Evolutionary conservation across 2,113 vertebrate species (phyloP).

Genomic region (Lipophrys pholis): DNA sequence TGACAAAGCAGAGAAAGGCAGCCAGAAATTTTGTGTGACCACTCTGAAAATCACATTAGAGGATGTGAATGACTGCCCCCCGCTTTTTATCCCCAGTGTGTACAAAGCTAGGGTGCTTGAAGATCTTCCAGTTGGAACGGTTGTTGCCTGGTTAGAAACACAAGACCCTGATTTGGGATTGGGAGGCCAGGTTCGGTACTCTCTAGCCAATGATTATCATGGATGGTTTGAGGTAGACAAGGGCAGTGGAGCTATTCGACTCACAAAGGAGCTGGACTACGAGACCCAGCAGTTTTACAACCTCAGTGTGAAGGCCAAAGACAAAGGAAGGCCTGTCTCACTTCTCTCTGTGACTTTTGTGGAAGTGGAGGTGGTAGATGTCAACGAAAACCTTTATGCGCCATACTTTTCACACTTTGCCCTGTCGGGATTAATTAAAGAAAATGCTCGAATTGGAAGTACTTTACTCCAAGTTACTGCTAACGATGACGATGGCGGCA

Average conservation of each 20-base stretch:
- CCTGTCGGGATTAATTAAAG: slow-evolving; percentile 89
- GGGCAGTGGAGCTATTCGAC: slow-evolving; percentile 90
- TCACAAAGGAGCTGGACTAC: slow-evolving; percentile 93
- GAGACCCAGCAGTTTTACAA: slow-evolving; percentile 98
- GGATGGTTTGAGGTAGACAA: slow-evolving; percentile 95
- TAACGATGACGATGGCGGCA: slow-evolving; percentile 90
- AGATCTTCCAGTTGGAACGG: slow-evolving; percentile 93
- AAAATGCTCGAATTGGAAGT: slow-evolving; percentile 92
- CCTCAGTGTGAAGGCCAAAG: slow-evolving; percentile 93
- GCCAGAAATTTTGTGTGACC: slow-evolving; percentile 88
- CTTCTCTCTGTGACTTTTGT: slow-evolving; percentile 93
- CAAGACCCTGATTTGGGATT: slow-evolving; percentile 93
- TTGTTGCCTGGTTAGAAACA: slow-evolving; percentile 96
- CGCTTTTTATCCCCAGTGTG: slow-evolving; percentile 91
- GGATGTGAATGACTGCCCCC: slow-evolving; percentile 96
- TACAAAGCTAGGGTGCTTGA: slow-evolving; percentile 92
- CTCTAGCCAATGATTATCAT: slow-evolving; percentile 91
- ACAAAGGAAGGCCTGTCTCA: slow-evolving; percentile 93
- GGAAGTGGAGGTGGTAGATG: slow-evolving; percentile 96
- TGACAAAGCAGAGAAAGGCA: slow-evolving; percentile 88
- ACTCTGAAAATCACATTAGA: slow-evolving; percentile 89
- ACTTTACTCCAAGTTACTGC: slow-evolving; percentile 92
- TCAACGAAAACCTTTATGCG: slow-evolving; percentile 95
- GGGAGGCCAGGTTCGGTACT: slow-evolving; percentile 94
- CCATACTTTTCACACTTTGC: slow-evolving; percentile 95